A percentile compares a stretch with the other conserved stretches of the same genome.
Conservation (phyloP, 2,797 vertebrate species). For the Aselliscus stoliczkanus region DNA sequence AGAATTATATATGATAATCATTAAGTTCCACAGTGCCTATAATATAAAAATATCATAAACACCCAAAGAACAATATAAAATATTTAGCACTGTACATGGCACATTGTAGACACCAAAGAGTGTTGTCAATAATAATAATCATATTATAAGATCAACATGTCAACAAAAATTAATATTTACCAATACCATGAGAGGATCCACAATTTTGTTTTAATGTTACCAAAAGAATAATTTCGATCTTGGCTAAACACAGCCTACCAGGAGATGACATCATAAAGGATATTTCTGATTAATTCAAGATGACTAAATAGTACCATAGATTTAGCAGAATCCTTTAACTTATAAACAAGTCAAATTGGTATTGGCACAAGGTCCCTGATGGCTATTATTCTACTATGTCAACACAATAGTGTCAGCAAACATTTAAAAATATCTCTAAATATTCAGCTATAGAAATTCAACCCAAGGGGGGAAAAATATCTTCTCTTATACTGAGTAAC, state of each 20-base stretch:
- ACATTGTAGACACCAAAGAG: not conserved
- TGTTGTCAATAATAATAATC: not conserved
- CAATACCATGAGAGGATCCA: not conserved
- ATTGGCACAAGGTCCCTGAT: slow-evolving; percentile 11
- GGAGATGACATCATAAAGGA: not conserved
- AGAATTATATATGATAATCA: not conserved
- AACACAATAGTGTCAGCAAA: not conserved
- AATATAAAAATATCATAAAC: not conserved
- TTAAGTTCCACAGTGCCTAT: not conserved
- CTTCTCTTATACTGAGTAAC: not conserved
- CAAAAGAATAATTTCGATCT: slow-evolving; percentile 40
- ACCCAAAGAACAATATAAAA: slow-evolving; percentile 19
- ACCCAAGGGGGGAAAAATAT: not conserved
- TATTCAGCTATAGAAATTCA: not conserved
- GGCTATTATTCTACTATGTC: not conserved
- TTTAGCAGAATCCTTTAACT: slow-evolving; percentile 45
- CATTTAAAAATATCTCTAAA: slow-evolving; percentile 43
- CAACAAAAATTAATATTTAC: slow-evolving; percentile 39
- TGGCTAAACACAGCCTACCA: slow-evolving; percentile 2
- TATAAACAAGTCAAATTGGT: slow-evolving; percentile 58
- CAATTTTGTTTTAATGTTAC: slow-evolving; percentile 34
- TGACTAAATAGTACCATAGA: slow-evolving; percentile 12
- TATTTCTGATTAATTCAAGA: slow-evolving; percentile 38
- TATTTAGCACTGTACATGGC: not conserved
- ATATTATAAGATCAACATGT: not conserved